Evolutionary conservation across 2,113 vertebrate species (phyloP).

Genomic region (Vidua macroura): DNA sequence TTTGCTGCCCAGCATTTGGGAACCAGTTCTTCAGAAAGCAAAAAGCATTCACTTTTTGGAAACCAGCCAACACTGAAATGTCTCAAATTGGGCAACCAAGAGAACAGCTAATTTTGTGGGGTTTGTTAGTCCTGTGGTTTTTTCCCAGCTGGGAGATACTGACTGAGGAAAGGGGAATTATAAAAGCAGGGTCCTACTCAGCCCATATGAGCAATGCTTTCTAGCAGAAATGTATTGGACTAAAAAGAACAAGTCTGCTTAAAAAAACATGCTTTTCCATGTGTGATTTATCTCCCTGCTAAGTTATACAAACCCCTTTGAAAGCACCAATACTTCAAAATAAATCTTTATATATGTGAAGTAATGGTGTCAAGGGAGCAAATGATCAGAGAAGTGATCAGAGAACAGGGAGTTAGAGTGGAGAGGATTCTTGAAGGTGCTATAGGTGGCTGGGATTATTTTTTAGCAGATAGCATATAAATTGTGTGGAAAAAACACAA

Average conservation of each 20-base stretch:
- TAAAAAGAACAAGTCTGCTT: neutral
- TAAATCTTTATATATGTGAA: neutral
- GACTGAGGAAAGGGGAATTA: neutral
- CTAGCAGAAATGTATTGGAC: neutral
- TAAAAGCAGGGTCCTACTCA: neutral
- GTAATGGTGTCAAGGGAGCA: neutral
- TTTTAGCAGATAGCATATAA: neutral
- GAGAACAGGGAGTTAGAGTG: neutral
- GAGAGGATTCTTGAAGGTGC: neutral
- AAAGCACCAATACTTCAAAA: neutral
- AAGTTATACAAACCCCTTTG: neutral
- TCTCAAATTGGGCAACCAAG: neutral
- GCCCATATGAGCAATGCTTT: neutral
- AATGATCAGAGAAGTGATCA: neutral
- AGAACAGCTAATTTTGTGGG: neutral
- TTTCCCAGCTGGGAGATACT: neutral
- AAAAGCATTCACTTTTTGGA: neutral
- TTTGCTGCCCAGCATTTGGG: neutral
- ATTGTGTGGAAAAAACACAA: neutral
- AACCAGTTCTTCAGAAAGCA: neutral
- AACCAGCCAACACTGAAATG: neutral
- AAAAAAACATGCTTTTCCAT: neutral
- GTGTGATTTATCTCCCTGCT: neutral
- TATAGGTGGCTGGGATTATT: neutral
- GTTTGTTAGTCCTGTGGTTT: neutral